Evolutionary conservation across 2,888 invertebrate genomes (phyloP).

Genomic region (Ophion obscuratus): DNA sequence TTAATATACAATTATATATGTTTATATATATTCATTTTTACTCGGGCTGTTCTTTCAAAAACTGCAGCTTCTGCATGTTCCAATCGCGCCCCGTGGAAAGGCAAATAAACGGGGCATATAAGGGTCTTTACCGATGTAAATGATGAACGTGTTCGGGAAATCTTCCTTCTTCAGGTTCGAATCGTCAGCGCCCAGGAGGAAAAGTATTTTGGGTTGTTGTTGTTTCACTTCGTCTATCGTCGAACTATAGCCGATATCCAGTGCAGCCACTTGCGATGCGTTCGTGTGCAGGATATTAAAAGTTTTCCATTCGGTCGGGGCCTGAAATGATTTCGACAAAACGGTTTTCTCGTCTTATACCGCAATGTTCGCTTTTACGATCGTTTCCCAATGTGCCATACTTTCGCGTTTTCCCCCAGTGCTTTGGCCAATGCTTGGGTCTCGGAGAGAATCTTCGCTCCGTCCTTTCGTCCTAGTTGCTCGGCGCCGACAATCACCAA

Average conservation of each 20-base stretch:
- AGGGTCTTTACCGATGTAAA: slow-evolving; percentile 90
- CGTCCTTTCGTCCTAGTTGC: slow-evolving; percentile 91
- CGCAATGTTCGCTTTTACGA: neutral
- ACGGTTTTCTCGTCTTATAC: neutral
- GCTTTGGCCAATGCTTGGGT: slow-evolving; percentile 90
- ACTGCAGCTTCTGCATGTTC: too few species aligned
- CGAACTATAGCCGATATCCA: slow-evolving; percentile 96
- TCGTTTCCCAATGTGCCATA: slow-evolving; percentile 70
- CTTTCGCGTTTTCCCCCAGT: slow-evolving; percentile 86
- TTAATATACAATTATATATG: too few species aligned
- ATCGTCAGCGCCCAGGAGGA: slow-evolving; percentile 97
- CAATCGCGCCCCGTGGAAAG: too few species aligned
- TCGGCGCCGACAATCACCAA: slow-evolving; percentile 96
- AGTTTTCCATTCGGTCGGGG: slow-evolving; percentile 88
- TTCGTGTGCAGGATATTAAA: slow-evolving; percentile 97
- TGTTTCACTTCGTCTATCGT: slow-evolving; percentile 86
- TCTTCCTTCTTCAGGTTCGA: slow-evolving; percentile 90
- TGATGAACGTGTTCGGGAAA: slow-evolving; percentile 92
- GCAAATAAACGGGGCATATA: too few species aligned
- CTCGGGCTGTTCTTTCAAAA: too few species aligned
- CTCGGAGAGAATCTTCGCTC: slow-evolving; percentile 90
- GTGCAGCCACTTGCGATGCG: slow-evolving; percentile 96
- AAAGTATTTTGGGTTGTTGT: slow-evolving; percentile 91
- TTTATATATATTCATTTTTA: too few species aligned
- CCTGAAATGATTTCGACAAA: slow-evolving; percentile 72